phyloP scores from a whole-genome alignment of 2,113 vertebrate species.

The Dendropsophus ebraccatus region DNA sequence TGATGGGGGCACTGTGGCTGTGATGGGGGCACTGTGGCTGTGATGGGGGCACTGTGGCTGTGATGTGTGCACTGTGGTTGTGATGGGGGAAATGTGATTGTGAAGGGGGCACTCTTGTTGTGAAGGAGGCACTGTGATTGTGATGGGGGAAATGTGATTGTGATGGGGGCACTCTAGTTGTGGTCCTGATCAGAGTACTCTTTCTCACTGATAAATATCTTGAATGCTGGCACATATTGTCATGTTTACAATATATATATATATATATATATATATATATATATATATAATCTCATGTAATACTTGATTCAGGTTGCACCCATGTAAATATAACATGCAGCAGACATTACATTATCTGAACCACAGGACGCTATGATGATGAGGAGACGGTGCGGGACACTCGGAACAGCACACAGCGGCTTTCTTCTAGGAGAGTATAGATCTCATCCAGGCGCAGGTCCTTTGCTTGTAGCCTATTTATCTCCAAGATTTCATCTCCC shows the following conservation, averaged over 20 bases:
- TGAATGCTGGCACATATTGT: neutral
- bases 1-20: neutral
- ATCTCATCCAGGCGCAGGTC: conserved; percentile 37
- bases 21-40: neutral
- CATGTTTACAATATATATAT: neutral
- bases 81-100: neutral
- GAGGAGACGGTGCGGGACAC: neutral
- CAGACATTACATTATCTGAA: neutral
- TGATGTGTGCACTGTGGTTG: neutral
- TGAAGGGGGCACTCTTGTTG: too few relatives aligned
- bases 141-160: neutral
- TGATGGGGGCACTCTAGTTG: neutral
- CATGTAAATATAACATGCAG: neutral
- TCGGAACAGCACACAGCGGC: conserved; percentile 37
- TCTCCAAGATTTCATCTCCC: conserved; percentile 45
- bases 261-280: neutral
- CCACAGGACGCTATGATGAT: neutral
- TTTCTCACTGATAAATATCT: neutral
- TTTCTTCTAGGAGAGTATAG: conserved; percentile 36
- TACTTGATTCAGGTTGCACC: neutral
- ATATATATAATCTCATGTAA: too few relatives aligned
- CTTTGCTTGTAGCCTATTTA: conserved; percentile 23
- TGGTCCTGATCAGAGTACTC: neutral
- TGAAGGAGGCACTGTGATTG: too few relatives aligned
- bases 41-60: neutral